Evolutionary conservation across 1,140 invertebrate genomes (phyloP), one percentile per base, ranked within the genome.

Genomic region (Drosophila kohkoa): DNA sequence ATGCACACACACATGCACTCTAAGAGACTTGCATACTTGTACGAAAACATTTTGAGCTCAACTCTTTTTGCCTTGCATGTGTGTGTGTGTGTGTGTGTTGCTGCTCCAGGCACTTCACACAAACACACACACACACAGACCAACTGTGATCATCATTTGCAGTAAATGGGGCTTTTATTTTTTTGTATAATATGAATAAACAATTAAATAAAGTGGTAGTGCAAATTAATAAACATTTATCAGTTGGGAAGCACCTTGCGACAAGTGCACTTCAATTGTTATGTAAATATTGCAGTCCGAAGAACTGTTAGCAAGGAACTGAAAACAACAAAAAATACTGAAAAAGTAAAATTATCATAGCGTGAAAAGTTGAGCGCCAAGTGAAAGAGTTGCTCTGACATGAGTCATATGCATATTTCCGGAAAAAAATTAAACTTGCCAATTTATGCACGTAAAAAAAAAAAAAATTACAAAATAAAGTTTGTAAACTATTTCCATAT

Each of bases 11-110:
- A 55, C 32, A 15, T 41, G 11, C 3, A 49, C 6, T 1, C 16
- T 10, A 25, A 25, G 35, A 38, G 35, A 8, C 35, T 38, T 8
- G 30, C 30, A 32, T 25, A 35, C 30, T 4, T 35, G 45, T 57
- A 58, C 10, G 3, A 38, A 67, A 67, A 65, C 32, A n/a, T 35
- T 65, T 63, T 57, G 41, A 57, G 38, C 55, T 58, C 16, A 41
- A 38, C 35, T 43, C 38, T 68, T 54, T 68, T 38, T 71, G 25
- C 45, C 10, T 35, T 13, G 6, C 32, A 8, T 32, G 32, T 49
- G 16, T 38, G 41, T 48, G 30, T 32, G 32, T 49, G 16, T 38
- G 41, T 48, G 30, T 16, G 30, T 15, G 7, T 49, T 30, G 30
- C 3, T 20, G n/a, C 6, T 20, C 13, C 28, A 13, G 15, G 13